Base-by-base conservation (phyloP, 2,113 vertebrate species). In the Okapia johnstoni region DNA sequence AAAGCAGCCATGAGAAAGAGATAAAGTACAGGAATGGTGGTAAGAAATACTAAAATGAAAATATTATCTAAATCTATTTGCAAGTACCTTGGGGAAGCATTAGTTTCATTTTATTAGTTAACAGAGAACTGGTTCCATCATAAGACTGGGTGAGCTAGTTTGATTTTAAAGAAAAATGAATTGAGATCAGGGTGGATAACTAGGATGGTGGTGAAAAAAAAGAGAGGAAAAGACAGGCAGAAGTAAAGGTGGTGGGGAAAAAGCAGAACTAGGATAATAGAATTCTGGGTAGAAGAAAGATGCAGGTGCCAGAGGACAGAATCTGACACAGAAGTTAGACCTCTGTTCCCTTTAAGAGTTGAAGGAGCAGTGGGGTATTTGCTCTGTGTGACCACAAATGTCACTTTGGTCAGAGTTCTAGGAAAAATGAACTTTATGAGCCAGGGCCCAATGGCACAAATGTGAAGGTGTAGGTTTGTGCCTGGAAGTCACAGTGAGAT, bases 121-220 rank as follows among this genome's bases (percentile, higher is more conserved):
- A 63, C 79, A 60, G 16, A 73, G 86, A 43, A 40, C 46, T 23
- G 13, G 33, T 77, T 36, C 28, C n/a, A 55, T 57, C 57, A n/a
- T 77, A 60, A 70, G 85, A 58, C 76, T 26, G 13, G 11, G 58
- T 50, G 70, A 88, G 40, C 76, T 79, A 33, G 77, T 97, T 85
- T 89, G 55, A 93, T 63, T 81, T 88, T 86, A 58, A 79, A 61
- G 55, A 79, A 60, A 88, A 48, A 81, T 43, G 54, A 92, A 33
- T 28, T 66, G 85, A 63, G 60, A 88, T 96, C 6, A 19, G 55
- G 28, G 85, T 63, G 73, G 17, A 80, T 57, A 58, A 54, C 19
- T 23, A 58, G 66, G 40, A 48, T 79, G 52, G 54, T 66, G 25
- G 60, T 50, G 1, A n/a, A n/a, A 25, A n/a, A 25, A 46, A 52